Evolutionary conservation across 2,113 vertebrate genomes (phyloP), one percentile per base, ranked within the genome.

Genomic region (Eulemur macaco): DNA sequence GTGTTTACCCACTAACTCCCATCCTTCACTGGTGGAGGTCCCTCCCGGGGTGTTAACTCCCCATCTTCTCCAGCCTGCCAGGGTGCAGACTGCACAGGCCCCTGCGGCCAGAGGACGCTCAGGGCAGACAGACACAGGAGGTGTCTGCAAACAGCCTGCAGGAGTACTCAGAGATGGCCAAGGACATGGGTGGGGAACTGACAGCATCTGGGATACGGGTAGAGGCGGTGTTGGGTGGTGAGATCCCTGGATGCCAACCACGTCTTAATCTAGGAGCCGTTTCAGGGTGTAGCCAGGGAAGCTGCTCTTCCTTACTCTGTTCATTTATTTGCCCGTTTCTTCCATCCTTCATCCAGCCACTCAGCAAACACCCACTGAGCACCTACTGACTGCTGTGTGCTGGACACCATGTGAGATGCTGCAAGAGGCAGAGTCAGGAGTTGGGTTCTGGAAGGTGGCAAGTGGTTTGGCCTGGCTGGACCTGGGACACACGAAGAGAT

Each of bases 151-250:
- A 66, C 39, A 29, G 34, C 39, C 39, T 8, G 1, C 21, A 71
- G 39, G 34, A 69, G 81, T n/a, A 27, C 5, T 39, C 42, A 4
- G 14, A 90, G 66, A n/a, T 15, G 37, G 45, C 58, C 4, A 1
- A 66, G 66, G 60, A 83, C 20, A 31, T 0, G 6, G 60, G 8
- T 1, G 21, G 47, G 42, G 25, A 13, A 54, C 42, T 68, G 64
- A 58, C 23, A 13, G 45, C 21, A 54, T 18, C 47, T 52, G 29
- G 13, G 17, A 23, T 0, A 1, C n/a, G 5, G 6, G 1, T 5
- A 4, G 6, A 60, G 25, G 8, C 18, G 11, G 29, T 52, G 20
- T 0, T 15, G 39, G 50, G 34, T 25, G 64, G 0, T 7, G 21
- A 3, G 10, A 89, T 10, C 60, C 52, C 29, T 68, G 47, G n/a